Evolutionary conservation across 2,888 invertebrate species (phyloP).

Genomic region (Epicampocera succincta): DNA sequence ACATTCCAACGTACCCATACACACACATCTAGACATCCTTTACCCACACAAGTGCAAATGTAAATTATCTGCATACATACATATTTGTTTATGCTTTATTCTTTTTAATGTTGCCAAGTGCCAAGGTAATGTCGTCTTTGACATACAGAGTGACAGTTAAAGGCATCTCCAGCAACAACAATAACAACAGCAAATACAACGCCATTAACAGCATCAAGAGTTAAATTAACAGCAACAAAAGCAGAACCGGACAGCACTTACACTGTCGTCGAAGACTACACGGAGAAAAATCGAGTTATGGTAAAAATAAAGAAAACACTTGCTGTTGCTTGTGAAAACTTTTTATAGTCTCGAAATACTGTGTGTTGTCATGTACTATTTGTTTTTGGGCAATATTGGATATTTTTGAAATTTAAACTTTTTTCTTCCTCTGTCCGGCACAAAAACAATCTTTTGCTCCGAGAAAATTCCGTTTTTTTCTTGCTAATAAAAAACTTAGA

Average conservation of each 20-base stretch:
- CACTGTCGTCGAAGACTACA: constrained; percentile 39
- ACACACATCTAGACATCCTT: constrained; percentile 28
- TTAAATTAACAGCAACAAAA: constrained; percentile 46
- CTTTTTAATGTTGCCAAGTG: constrained; percentile 67
- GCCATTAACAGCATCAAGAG: constrained; percentile 39
- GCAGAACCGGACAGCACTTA: constrained; percentile 34
- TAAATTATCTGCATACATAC: constrained; percentile 21
- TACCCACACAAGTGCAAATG: constrained; percentile 6
- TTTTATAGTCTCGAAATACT: too few relatives aligned
- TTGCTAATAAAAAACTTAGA: constrained; percentile 21
- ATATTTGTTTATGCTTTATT: constrained; percentile 61
- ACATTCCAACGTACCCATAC: background rate
- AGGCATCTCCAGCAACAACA: constrained; percentile 57
- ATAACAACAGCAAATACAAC: constrained; percentile 31
- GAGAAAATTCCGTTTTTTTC: constrained; percentile 31
- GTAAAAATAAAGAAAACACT: too few relatives aligned
- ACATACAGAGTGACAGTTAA: constrained; percentile 65
- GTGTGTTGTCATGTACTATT: too few relatives aligned
- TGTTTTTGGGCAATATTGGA: too few relatives aligned
- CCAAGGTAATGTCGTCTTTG: constrained; percentile 66
- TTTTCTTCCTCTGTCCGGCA: constrained; percentile 41
- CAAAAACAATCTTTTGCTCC: too few relatives aligned
- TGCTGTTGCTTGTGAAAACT: too few relatives aligned
- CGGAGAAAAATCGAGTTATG: constrained; percentile 24
- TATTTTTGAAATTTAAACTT: too few relatives aligned